A percentile compares a stretch with the other conserved stretches of the same genome.
phyloP scores from a whole-genome alignment of 2,888 invertebrate species.

The Saturnia pavonia region DNA sequence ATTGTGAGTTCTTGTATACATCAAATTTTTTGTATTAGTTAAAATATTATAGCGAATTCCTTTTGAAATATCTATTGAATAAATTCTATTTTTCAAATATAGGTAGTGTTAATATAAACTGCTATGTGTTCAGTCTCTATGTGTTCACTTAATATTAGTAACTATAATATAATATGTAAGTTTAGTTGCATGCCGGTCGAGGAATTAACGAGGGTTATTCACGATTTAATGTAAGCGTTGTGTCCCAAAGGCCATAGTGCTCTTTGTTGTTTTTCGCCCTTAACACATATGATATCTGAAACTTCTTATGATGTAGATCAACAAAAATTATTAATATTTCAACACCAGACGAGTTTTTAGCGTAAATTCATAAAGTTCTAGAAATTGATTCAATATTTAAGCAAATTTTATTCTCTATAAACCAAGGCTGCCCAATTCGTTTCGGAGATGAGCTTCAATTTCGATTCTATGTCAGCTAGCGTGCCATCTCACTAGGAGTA shows the following conservation, averaged over 20 bases:
- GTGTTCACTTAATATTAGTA: slow-evolving; percentile 67
- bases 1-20: slow-evolving; percentile 53
- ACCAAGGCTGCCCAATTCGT: too few relatives aligned
- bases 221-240: slow-evolving; percentile 13
- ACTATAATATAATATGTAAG: slow-evolving; percentile 38
- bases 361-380: not conserved
- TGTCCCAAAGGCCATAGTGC: slow-evolving; percentile 5
- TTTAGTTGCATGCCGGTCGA: slow-evolving; percentile 38
- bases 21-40: slow-evolving; percentile 63
- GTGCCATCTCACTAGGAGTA: too few relatives aligned
- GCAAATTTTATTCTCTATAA: too few relatives aligned
- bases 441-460: too few relatives aligned
- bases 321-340: not conserved
- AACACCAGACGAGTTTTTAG: not conserved
- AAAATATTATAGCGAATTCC: slow-evolving; percentile 71
- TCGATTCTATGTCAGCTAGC: too few relatives aligned
- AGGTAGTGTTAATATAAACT: slow-evolving; percentile 33
- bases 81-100: slow-evolving; percentile 46
- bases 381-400: not conserved
- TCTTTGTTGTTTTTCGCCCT: not conserved
- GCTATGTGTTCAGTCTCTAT: slow-evolving; percentile 69
- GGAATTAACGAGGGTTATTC: slow-evolving; percentile 9
- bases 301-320: slow-evolving; percentile 2
- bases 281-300: not conserved
- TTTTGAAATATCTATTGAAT: slow-evolving; percentile 39